Percentiles rank a stretch among this genome's conserved stretches.
Evolutionary conservation across 2,113 vertebrate species (phyloP).

Genomic region (Mastomys coucha): DNA sequence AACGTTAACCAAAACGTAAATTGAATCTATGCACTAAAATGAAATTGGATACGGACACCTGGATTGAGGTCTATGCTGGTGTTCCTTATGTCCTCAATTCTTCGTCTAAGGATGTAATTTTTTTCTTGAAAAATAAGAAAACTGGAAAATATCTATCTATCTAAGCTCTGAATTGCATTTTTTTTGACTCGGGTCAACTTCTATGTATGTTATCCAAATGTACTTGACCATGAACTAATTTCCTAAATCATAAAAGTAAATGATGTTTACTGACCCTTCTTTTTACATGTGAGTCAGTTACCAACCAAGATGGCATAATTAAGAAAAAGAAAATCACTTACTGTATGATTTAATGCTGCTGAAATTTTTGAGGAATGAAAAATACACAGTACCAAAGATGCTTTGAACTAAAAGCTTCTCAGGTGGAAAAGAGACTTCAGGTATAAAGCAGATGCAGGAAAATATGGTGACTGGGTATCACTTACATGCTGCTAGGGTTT

Average conservation of each 20-base stretch:
- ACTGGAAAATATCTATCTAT: not conserved
- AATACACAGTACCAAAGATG: not conserved
- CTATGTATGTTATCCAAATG: not conserved
- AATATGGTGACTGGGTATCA: not conserved
- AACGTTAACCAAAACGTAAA: not conserved
- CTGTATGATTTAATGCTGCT: not conserved
- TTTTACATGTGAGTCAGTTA: not conserved
- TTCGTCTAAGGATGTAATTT: not conserved
- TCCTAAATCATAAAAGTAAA: not conserved
- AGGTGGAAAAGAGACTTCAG: not conserved
- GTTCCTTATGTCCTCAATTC: not conserved
- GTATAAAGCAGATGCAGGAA: not conserved
- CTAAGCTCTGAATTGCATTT: not conserved
- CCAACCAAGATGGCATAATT: not conserved
- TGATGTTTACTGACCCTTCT: not conserved
- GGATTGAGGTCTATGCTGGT: too few relatives aligned
- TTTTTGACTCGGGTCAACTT: not conserved
- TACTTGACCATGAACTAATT: not conserved
- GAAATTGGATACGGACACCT: not conserved
- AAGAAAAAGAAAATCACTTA: not conserved
- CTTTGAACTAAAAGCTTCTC: not conserved
- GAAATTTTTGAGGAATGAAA: not conserved
- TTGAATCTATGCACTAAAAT: not conserved
- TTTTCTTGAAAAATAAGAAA: not conserved
- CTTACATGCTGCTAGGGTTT: constrained; percentile 39